Percentiles rank a stretch among this genome's conserved stretches.
Conservation (phyloP, 2,888 invertebrate species). For the Philhelius pedissequus region DNA sequence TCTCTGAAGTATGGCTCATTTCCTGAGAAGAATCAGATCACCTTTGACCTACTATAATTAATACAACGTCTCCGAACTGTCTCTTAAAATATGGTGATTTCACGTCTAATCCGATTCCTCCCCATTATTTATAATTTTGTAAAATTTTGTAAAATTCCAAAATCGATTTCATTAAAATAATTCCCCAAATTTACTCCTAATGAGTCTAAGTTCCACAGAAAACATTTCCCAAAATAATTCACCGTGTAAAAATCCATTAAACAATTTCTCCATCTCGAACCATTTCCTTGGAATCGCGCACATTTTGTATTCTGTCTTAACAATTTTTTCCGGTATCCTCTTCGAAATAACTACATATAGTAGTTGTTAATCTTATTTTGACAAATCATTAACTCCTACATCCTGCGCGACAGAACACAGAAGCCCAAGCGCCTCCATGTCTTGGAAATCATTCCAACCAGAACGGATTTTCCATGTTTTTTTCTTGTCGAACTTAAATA, state of each 20-base stretch:
- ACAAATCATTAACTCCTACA: slow-evolving; percentile 69
- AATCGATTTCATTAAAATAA: slow-evolving; percentile 5
- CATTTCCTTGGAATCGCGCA: slow-evolving; percentile 41
- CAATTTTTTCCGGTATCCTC: slow-evolving; percentile 48
- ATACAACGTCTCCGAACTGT: background rate
- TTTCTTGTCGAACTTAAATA: background rate
- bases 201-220: background rate
- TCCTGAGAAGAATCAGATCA: no score
- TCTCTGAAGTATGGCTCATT: no score
- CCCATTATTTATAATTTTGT: background rate
- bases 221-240: slow-evolving; percentile 31
- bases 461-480: slow-evolving; percentile 57
- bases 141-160: background rate
- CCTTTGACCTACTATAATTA: no score
- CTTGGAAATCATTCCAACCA: slow-evolving; percentile 49
- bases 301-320: background rate
- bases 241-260: slow-evolving; percentile 57
- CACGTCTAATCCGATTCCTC: background rate
- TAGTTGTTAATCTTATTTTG: slow-evolving; percentile 69
- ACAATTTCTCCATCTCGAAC: slow-evolving; percentile 17
- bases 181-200: background rate
- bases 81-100: background rate
- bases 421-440: slow-evolving; percentile 50
- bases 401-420: slow-evolving; percentile 51
- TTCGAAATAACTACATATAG: background rate